Evolutionary conservation across 2,888 invertebrate genomes (phyloP).

Genomic region (Polyommatus icarus): DNA sequence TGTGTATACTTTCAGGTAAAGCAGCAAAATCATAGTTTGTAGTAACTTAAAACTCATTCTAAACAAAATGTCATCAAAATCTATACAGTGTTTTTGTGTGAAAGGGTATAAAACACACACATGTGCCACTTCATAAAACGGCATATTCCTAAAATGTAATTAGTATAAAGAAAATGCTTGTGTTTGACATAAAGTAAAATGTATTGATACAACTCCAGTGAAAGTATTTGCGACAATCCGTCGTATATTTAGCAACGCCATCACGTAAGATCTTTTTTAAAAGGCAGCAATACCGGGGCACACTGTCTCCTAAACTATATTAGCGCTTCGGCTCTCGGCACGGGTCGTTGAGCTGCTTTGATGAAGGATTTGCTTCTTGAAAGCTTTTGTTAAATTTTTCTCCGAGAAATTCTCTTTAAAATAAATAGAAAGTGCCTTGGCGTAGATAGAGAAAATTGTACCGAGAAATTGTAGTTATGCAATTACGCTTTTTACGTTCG

Average conservation of each 20-base stretch:
- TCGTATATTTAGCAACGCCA: slow-evolving; percentile 45
- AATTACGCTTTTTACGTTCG: slow-evolving; percentile 35
- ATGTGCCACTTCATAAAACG: neutral
- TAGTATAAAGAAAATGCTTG: neutral
- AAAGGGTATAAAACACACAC: neutral
- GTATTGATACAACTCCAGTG: neutral
- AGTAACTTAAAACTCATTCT: neutral
- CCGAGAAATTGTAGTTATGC: slow-evolving; percentile 48
- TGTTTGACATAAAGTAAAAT: neutral
- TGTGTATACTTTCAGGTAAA: too few species aligned
- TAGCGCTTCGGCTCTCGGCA: slow-evolving; percentile 60
- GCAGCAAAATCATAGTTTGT: too few species aligned
- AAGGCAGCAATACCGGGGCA: slow-evolving; percentile 44
- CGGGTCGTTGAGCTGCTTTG: slow-evolving; percentile 68
- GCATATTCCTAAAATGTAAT: neutral
- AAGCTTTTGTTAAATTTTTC: slow-evolving; percentile 70
- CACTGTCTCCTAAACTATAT: slow-evolving; percentile 65
- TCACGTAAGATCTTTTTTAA: slow-evolving; percentile 45
- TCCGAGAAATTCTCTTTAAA: slow-evolving; percentile 57
- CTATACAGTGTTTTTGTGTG: neutral
- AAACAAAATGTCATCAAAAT: neutral
- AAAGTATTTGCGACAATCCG: slow-evolving; percentile 33
- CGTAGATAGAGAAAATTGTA: slow-evolving; percentile 49
- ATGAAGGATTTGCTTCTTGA: slow-evolving; percentile 73
- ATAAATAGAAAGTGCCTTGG: slow-evolving; percentile 56